Evolutionary conservation across 1,140 invertebrate species (phyloP), one percentile per base, ranked within the genome.

Genomic region (Lysiphlebus fabarum): DNA sequence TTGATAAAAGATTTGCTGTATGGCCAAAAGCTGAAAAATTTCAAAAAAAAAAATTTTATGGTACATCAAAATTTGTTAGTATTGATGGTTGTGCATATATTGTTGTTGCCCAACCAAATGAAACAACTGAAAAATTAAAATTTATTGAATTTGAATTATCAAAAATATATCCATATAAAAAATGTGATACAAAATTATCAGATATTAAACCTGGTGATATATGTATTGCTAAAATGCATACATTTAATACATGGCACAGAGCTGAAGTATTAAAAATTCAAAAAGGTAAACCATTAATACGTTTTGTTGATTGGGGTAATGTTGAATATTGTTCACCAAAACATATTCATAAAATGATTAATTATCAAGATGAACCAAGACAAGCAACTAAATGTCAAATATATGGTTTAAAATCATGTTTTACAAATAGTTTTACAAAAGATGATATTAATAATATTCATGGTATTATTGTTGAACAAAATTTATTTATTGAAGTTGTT

Each of bases 321-420:
- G 38, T 69, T 4, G 82, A 83, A 7, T 59, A 9, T 67, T 67
- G 70, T 2, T 85, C 34, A 37, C 84, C 17, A 57, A 71, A 1
- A 71, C 80, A 4, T 65, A 69, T 6, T 77, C 84, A 83, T 9
- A 86, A 84, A 64, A 79, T 81, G 58, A 74, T 87, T 3, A 78
- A 83, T 5, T 77, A 86, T 34, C 67, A 77, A 2, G 66, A 87
- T 47, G 77, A 88, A 17, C 86, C 86, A 2, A 75, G 81, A 4
- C 82, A 79, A 49, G 67, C 68, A 42, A 70, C 65, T 5, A 75
- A 71, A 64, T 79, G 77, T 44, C 10, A 61, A 11, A 62, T 83
- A 10, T n/a, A 71, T 10, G 74, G 72, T 37, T 57, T 83, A 37
- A 38, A 58, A 38, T 70, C 79, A 53, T 55, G 58, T 36, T 56